These are phyloP conservation scores for Philaenus spumarius DNA, from an alignment of 1,140 invertebrate species.

Conservation along the genomic window DNA sequence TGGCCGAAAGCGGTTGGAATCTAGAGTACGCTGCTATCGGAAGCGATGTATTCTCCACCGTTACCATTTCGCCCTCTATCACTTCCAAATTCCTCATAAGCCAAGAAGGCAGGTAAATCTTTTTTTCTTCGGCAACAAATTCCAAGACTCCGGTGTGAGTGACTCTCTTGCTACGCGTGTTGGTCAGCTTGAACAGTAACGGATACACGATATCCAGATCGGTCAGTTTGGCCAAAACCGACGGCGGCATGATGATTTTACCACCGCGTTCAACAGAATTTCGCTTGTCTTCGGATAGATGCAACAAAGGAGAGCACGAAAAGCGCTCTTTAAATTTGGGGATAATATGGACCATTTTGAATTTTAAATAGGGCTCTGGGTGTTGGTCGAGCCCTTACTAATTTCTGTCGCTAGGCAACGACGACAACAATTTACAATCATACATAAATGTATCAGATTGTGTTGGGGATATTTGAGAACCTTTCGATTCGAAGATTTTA, in stretches of 20 bases:
- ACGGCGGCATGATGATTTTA: background rate
- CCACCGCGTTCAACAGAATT: conserved; percentile 2
- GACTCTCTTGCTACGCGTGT: background rate
- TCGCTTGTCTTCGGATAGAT: background rate
- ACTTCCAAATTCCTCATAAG: background rate
- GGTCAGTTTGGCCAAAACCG: background rate
- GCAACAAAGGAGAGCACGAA: background rate
- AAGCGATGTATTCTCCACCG: background rate
- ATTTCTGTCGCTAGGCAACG: no score
- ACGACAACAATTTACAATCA: no score
- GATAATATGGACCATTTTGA: background rate
- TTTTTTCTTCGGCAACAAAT: conserved; percentile 4
- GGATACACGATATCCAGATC: background rate
- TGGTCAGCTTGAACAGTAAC: conserved; percentile 2
- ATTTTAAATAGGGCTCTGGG: no score
- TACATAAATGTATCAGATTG: no score
- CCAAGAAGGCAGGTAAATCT: background rate
- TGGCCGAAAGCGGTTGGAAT: background rate
- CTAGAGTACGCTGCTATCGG: background rate
- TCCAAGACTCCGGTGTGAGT: conserved; percentile 6
- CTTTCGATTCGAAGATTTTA: no score
- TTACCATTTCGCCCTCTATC: background rate
- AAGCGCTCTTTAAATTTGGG: background rate
- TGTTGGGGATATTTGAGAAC: no score
- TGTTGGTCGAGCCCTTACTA: no score